Percentiles rank a stretch among this genome's conserved stretches.
phyloP scores from a whole-genome alignment of 2,797 vertebrate species.

The Tenualosa thibaudeaui region DNA sequence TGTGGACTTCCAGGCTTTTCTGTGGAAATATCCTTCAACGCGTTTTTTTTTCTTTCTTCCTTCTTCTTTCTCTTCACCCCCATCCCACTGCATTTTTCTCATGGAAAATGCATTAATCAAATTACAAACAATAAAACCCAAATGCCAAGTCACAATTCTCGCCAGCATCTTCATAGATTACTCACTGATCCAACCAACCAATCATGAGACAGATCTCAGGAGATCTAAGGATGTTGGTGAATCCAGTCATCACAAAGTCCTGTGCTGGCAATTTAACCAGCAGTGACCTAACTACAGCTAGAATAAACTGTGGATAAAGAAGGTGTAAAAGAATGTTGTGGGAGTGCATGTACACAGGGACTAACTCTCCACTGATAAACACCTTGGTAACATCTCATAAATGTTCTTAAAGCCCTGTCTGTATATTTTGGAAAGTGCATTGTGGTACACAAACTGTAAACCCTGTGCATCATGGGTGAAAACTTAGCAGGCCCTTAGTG shows the following conservation, averaged over 20 bases:
- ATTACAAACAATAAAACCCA: conserved; percentile 31
- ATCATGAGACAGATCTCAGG: background rate
- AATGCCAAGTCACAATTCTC: background rate
- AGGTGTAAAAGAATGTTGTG: background rate
- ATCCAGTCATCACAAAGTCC: background rate
- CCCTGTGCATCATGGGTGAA: background rate
- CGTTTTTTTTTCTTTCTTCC: conserved; percentile 26
- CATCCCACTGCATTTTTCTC: background rate
- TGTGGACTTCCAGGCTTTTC: conserved; percentile 26
- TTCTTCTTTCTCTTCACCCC: background rate
- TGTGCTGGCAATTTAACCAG: background rate
- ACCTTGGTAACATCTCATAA: background rate
- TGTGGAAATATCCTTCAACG: conserved; percentile 32
- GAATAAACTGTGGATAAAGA: background rate
- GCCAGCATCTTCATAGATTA: background rate
- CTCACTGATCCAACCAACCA: background rate
- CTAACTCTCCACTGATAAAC: background rate
- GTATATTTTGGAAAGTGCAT: background rate
- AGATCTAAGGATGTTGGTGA: background rate
- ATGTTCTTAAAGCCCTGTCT: background rate
- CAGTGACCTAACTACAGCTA: background rate
- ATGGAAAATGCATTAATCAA: conserved; percentile 41
- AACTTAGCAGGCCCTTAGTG: background rate
- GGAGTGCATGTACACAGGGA: background rate
- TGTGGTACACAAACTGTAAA: background rate